phyloP scores from a whole-genome alignment of 2,888 invertebrate genomes.

The Dryobota labecula region DNA sequence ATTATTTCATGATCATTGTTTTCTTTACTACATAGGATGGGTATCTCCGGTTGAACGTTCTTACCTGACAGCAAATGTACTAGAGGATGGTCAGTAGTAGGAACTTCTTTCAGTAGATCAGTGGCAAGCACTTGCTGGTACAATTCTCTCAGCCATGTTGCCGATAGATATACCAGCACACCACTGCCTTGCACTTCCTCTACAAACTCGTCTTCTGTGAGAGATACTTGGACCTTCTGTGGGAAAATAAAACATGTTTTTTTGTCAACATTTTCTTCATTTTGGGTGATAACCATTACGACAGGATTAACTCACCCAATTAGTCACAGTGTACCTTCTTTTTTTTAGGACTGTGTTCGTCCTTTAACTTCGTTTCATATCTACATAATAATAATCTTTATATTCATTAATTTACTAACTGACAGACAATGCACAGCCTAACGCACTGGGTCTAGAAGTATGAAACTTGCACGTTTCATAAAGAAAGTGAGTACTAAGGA shows the following conservation, averaged over 20 bases:
- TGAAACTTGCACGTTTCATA: neutral
- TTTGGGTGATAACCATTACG: neutral
- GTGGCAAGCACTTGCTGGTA: conserved; percentile 96
- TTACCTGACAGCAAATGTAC: conserved; percentile 94
- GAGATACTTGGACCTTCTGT: conserved; percentile 87
- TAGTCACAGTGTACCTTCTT: neutral
- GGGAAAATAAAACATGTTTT: conserved; percentile 1
- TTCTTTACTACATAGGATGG: neutral
- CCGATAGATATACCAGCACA: conserved; percentile 97
- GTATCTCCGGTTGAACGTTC: neutral
- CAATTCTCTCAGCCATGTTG: conserved; percentile 97
- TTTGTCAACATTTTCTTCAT: neutral
- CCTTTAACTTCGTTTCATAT: neutral
- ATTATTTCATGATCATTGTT: neutral
- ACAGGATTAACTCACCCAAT: neutral
- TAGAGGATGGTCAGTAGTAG: conserved; percentile 93
- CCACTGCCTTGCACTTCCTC: conserved; percentile 98
- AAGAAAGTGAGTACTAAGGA: neutral
- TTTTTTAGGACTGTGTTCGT: neutral
- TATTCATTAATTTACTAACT: neutral
- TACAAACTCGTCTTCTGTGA: conserved; percentile 96
- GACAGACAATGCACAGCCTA: too few relatives aligned
- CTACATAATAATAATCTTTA: neutral
- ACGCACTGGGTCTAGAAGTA: neutral
- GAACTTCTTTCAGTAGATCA: conserved; percentile 93